Evolutionary conservation across 1,140 invertebrate genomes (phyloP).

Genomic region (Camponotus floridanus): DNA sequence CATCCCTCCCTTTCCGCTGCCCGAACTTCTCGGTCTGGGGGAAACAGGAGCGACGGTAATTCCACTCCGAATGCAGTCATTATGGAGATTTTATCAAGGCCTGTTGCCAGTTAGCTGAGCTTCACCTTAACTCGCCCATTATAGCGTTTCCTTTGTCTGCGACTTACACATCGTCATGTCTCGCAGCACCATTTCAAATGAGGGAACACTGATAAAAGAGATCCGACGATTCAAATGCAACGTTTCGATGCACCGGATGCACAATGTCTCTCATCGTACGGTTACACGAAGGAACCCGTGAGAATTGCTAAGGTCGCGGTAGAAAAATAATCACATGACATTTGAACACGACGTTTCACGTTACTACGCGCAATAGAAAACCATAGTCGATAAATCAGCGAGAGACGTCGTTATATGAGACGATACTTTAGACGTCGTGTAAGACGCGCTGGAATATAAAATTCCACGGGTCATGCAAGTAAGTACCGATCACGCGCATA

Average conservation of each 20-base stretch:
- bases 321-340: constrained; percentile 18
- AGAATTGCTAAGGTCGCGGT: not conserved
- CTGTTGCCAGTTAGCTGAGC: constrained; percentile 76
- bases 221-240: constrained; percentile 30
- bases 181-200: not conserved
- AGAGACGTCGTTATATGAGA: not conserved
- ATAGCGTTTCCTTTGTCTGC: constrained; percentile 72
- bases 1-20: constrained; percentile 33
- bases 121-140: constrained; percentile 77
- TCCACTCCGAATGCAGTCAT: constrained; percentile 80
- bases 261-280: not conserved
- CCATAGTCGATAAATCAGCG: constrained; percentile 44
- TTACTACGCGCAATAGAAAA: constrained; percentile 12
- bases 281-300: not conserved
- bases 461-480: constrained; percentile 49
- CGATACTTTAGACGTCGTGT: constrained; percentile 3
- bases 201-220: constrained; percentile 59
- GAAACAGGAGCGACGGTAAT: constrained; percentile 80
- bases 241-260: not conserved
- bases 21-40: constrained; percentile 69
- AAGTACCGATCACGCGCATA: constrained; percentile 68
- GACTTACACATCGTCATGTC: constrained; percentile 66
- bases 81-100: constrained; percentile 83
- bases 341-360: constrained; percentile 4
- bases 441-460: constrained; percentile 53